These are phyloP conservation scores for Siniperca undulata DNA, from an alignment of 2,797 vertebrate species.

Conservation along the genomic window DNA sequence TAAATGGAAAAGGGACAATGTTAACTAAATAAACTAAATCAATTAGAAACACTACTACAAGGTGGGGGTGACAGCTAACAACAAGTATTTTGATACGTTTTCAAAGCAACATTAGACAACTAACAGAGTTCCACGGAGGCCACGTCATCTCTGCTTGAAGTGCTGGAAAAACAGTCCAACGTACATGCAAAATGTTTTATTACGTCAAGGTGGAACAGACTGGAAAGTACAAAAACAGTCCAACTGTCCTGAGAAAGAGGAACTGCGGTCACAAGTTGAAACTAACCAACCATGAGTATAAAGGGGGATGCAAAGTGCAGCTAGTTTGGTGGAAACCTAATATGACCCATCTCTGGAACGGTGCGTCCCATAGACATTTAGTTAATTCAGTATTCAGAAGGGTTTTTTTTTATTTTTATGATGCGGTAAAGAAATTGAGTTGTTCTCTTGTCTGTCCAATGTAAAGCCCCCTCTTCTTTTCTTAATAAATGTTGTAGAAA, in stretches of 20 bases:
- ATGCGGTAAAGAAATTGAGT: background rate
- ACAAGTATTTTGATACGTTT: background rate
- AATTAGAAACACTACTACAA: background rate
- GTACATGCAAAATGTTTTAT: slow-evolving; percentile 3
- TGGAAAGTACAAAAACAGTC: slow-evolving; percentile 40
- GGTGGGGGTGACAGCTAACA: background rate
- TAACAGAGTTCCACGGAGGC: background rate
- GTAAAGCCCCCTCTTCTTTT: slow-evolving; percentile 6
- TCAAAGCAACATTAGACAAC: background rate
- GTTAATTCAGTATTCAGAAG: background rate
- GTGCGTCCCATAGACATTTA: background rate
- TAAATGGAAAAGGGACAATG: background rate
- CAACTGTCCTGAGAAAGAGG: slow-evolving; percentile 51
- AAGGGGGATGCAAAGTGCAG: too few species aligned
- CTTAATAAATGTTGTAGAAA: background rate
- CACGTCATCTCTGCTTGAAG: background rate
- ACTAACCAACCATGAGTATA: background rate
- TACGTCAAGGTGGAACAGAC: slow-evolving; percentile 17
- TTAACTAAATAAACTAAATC: background rate
- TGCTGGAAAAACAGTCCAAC: background rate
- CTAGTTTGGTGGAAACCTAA: background rate
- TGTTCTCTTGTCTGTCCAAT: background rate
- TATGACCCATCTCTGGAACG: background rate
- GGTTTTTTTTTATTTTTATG: background rate
- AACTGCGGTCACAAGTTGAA: slow-evolving; percentile 53